These are phyloP conservation scores for Parotia lawesii DNA, from an alignment of 2,113 vertebrate genomes.

Conservation along the genomic window DNA sequence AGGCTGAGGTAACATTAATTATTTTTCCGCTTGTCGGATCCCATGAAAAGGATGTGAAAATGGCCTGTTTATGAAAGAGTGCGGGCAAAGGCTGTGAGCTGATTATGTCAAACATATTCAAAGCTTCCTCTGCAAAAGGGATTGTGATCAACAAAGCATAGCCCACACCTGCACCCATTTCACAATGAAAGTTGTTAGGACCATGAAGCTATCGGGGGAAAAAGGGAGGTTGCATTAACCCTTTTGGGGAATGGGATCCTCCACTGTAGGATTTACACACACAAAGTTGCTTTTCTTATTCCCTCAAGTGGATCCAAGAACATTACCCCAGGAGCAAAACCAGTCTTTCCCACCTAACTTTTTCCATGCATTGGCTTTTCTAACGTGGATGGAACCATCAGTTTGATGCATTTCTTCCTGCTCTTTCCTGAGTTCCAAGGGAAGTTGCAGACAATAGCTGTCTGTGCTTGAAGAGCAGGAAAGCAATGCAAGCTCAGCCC, in stretches of 20 bases:
- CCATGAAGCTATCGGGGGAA: conserved; percentile 68
- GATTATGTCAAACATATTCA: conserved; percentile 97
- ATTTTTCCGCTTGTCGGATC: conserved; percentile 99
- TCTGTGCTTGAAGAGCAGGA: background rate
- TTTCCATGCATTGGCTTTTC: background rate
- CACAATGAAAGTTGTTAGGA: conserved; percentile 75
- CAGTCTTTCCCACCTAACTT: background rate
- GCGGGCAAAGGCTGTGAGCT: conserved; percentile 86
- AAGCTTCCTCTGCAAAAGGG: conserved; percentile 83
- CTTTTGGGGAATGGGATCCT: background rate
- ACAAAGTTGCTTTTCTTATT: background rate
- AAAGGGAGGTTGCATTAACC: conserved; percentile 70
- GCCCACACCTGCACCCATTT: conserved; percentile 84
- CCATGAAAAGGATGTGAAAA: conserved; percentile 88
- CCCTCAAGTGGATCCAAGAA: background rate
- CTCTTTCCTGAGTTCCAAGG: background rate
- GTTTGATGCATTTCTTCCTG: background rate
- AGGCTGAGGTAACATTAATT: conserved; percentile 99
- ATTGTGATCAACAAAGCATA: conserved; percentile 94
- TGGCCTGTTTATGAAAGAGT: conserved; percentile 80
- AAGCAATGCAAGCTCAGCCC: background rate
- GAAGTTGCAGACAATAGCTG: background rate
- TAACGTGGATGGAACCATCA: background rate
- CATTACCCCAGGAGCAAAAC: background rate
- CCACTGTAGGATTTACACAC: background rate